Percentiles rank a stretch among this genome's conserved stretches.
phyloP scores from a whole-genome alignment of 2,797 vertebrate species.

The Nyctibius grandis region DNA sequence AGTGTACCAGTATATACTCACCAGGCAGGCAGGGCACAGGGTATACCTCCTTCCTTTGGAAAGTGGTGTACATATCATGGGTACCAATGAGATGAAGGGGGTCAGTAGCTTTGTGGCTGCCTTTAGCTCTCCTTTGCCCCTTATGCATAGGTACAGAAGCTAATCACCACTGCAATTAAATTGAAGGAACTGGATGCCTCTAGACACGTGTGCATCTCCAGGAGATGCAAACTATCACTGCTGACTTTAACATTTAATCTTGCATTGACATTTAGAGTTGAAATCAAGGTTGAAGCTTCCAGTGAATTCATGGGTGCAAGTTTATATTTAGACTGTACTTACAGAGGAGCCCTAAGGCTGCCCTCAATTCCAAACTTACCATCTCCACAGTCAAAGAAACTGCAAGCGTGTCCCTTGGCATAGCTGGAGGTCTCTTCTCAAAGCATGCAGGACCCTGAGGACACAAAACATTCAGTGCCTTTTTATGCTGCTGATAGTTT shows the following conservation, averaged over 20 bases:
- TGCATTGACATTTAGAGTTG: neutral
- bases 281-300: neutral
- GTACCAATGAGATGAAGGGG: neutral
- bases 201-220: neutral
- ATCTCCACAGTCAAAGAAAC: neutral
- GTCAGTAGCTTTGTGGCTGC: neutral
- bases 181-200: neutral
- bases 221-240: neutral
- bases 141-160: neutral
- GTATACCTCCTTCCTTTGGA: neutral
- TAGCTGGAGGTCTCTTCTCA: conserved; percentile 13
- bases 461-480: neutral
- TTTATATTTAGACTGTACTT: conserved; percentile 31
- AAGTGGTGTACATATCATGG: accelerated
- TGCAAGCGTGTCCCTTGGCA: neutral
- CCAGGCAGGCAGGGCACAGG: neutral
- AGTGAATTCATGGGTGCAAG: neutral
- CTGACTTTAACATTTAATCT: neutral
- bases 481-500: neutral
- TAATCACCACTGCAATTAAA: neutral
- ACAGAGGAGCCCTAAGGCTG: conserved; percentile 35
- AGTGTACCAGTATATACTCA: too few relatives aligned
- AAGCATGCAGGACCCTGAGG: neutral
- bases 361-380: neutral
- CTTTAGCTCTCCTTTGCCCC: neutral